Base-by-base conservation (phyloP, 2,113 vertebrate species). In the Potamarius usumacintae region DNA sequence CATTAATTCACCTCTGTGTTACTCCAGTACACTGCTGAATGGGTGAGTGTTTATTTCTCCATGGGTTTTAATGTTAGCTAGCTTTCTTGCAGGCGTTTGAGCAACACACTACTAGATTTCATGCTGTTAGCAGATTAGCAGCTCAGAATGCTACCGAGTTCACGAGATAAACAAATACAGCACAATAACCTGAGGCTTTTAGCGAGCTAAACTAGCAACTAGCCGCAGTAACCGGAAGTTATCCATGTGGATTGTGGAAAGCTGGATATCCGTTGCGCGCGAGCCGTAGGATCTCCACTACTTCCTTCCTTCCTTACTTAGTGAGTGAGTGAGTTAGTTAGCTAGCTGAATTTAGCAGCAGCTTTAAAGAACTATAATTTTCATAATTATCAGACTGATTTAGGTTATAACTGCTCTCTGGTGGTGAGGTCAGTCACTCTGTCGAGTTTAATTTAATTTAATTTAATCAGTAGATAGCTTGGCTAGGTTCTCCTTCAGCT, bases 31-130 rank as follows among this genome's bases (percentile, higher is more conserved):
- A 4, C 50, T 63, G 48, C 11, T 42, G 72, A 87, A 71, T 57
- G n/a, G 89, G 89, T 90, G 65, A 90, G 87, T 65, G 48, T 15
- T 22, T 42, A 42, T 42, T 42, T 42, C 42, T 12, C 1, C 7
- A 63, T 52, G 42, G 89, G 84, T 10, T 65, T 27, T 18, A 58
- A 81, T 7, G 79, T 82, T 82, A 72, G 63, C 55, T 76, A 83
- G 50, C 77, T 18, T 76, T 10, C 7, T 82, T 55, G 87, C 72
- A 74, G 67, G 8, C 80, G 25, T 72, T 27, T 60, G 57, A 72
- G 52, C 62, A 60, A 52, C 53, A 60, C 65, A 57, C 20, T 22
- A 48, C 20, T 22, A 25, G 20, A 34, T 25, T 57, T 62, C n/a
- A 2, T 42, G 17, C 27, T 57, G 1, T 42, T 42, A 42, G 42